Evolutionary conservation across 2,888 invertebrate species (phyloP).

Genomic region (Drosophila glabriapex): DNA sequence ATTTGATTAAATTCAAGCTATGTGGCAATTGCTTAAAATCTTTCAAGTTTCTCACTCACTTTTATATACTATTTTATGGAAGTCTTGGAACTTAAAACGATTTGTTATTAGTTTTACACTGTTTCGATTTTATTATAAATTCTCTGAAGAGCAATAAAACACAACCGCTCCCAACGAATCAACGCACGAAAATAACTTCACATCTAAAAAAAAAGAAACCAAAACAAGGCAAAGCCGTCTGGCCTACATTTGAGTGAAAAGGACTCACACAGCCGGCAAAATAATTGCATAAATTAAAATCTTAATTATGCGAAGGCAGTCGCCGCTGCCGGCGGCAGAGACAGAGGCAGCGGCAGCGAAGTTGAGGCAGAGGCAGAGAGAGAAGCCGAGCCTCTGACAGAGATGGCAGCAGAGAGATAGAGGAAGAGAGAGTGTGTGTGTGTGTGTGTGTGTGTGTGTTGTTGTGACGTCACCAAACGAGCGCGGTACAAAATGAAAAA

Average conservation of each 20-base stretch:
- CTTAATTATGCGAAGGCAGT: slow-evolving; percentile 73
- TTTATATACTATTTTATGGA: background rate
- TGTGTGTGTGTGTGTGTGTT: background rate
- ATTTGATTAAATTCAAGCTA: background rate
- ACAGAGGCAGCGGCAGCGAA: slow-evolving; percentile 6
- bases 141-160: slow-evolving; percentile 18
- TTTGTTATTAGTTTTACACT: background rate
- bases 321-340: slow-evolving; percentile 40
- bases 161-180: slow-evolving; percentile 69
- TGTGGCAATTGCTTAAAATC: background rate
- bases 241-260: slow-evolving; percentile 59
- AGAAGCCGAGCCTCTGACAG: slow-evolving; percentile 48
- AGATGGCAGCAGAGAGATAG: slow-evolving; percentile 5
- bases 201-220: slow-evolving; percentile 37
- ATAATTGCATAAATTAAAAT: slow-evolving; percentile 82
- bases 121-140: background rate
- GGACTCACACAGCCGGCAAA: slow-evolving; percentile 72
- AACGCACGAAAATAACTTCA: slow-evolving; percentile 69
- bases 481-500: slow-evolving; percentile 76
- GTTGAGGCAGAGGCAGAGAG: slow-evolving; percentile 13
- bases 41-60: background rate
- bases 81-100: background rate
- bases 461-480: slow-evolving; percentile 75
- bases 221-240: slow-evolving; percentile 49
- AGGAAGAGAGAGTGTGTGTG: background rate